Base-by-base conservation (phyloP, 2,888 invertebrate genomes). In the Azorinus chamasolen region DNA sequence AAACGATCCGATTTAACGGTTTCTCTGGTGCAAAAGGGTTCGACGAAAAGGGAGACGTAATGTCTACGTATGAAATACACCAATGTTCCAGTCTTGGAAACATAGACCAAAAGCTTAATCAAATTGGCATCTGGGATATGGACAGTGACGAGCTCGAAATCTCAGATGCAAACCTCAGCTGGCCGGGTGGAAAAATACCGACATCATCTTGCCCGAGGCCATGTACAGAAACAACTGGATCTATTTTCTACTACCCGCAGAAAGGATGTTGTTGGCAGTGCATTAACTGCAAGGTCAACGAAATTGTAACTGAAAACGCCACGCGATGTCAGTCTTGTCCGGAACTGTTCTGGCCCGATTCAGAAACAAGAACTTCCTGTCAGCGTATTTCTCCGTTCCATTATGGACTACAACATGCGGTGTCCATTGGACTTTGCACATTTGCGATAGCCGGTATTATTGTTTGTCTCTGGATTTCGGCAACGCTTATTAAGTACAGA, bases 221-320 rank as follows among this genome's bases (percentile, higher is more conserved):
- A 2, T 87, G 87, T 39, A 65, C 63, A 16, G 59, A 58, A 1
- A 61, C 39, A 8, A 25, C 57, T 6, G 87, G 88, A 0, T 83
- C 88, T 61, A 85, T 90, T 14, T 89, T 88, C 72, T 80, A 83
- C 66, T 90, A 86, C 68, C 77, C 76, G 55, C 86, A 87, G 55
- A 83, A 87, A 68, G 87, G 89, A 1, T 91, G 91, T 70, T 91
- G 91, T 75, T 89, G 89, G 88, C 83, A 84, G 41, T 91, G 91
- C 61, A 78, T 86, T n/a, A 59, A 61, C 6, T 91, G 91, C 69
- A 86, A 87, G 43, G 61, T 57, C 2, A 90, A 91, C 62, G 89
- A 90, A 65, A 85, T 88, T 37, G 84, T 87, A 1, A 68, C 79
- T 6, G 71, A 68, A 14, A 89, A 90, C 68, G 63, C 74, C 10